Base-by-base conservation (phyloP, 2,113 vertebrate genomes). In the Donacobius atricapilla region DNA sequence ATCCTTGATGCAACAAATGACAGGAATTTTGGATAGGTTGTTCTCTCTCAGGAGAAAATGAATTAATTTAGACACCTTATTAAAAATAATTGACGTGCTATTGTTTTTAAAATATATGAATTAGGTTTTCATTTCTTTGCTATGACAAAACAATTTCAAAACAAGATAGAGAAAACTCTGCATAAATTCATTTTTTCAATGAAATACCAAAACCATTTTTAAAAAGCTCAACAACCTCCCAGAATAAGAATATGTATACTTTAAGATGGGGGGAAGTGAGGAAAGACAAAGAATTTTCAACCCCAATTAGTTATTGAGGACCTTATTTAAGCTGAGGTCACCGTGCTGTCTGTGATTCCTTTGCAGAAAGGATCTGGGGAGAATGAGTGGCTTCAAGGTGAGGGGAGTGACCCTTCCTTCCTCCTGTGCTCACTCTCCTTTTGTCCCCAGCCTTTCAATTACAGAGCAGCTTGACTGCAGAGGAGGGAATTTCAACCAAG, bases 261-360 rank as follows among this genome's bases (percentile, higher is more conserved):
- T 54, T 53, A 75, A 24, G 24, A 42, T 7, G 10, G 8, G 10
- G 9, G 6, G 4, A 42, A 8, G 10, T 1, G 1, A 18, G 7
- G 7, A 7, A 25, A 69, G 4, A 48, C 33, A 28, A 40, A 40
- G 16, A 58, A 57, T 30, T 19, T 54, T 63, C 25, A 54, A 69
- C 11, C 18, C 31, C 2, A 56, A 30, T 45, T 8, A 50, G 16
- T 27, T 24, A 61, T 2, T 53, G 39, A 63, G 68, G 58, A 27
- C 23, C 40, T 84, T 42, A 33, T 21, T 64, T 58, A 68, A 79
- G 63, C 8, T 18, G 39, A 58, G 42, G n/a, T 78, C 37, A 16
- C 25, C 4, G 15, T 6, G 5, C 28, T n/a, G 68, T 35, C 33
- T 22, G 6, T 0, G 10, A 54, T 25, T 20, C 22, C 60, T 56